A percentile compares a stretch with the other conserved stretches of the same genome.
These are phyloP conservation scores for Temnothorax nylanderi DNA, from an alignment of 1,140 invertebrate species.

Conservation along the genomic window DNA sequence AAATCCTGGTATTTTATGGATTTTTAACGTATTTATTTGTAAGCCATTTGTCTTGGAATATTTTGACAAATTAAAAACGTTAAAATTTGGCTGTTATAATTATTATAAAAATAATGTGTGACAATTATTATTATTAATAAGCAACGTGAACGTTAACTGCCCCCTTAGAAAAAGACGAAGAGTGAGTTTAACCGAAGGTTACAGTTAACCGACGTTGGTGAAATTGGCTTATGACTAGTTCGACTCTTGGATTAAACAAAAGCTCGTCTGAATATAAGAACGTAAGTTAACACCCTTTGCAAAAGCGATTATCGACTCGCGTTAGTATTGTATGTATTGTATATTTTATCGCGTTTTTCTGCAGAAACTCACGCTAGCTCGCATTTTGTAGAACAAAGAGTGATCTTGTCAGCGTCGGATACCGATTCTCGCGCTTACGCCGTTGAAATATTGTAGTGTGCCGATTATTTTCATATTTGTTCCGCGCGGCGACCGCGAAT, in stretches of 20 bases:
- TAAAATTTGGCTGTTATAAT: neutral
- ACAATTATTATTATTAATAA: neutral
- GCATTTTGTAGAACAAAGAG: neutral
- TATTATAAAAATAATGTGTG: neutral
- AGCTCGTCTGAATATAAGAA: neutral
- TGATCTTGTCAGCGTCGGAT: conserved; percentile 19
- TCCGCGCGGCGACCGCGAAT: conserved; percentile 60
- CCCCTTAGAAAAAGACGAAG: too few relatives aligned
- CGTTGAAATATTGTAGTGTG: conserved; percentile 50
- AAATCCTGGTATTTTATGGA: neutral
- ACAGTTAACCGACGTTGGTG: too few relatives aligned
- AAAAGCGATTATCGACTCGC: neutral
- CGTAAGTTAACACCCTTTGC: neutral
- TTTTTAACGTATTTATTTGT: conserved; percentile 7
- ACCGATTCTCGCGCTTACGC: conserved; percentile 42
- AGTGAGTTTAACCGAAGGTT: too few relatives aligned
- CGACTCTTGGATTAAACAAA: neutral
- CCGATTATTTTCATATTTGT: conserved; percentile 63
- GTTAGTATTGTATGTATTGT: neutral
- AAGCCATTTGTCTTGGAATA: neutral
- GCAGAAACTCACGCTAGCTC: neutral
- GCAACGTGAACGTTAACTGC: neutral
- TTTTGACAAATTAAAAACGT: neutral
- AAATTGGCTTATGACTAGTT: neutral
- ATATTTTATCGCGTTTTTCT: neutral